Percentiles rank a stretch among this genome's conserved stretches.
phyloP scores from a whole-genome alignment of 2,888 invertebrate genomes.

The Leuctra nigra region DNA sequence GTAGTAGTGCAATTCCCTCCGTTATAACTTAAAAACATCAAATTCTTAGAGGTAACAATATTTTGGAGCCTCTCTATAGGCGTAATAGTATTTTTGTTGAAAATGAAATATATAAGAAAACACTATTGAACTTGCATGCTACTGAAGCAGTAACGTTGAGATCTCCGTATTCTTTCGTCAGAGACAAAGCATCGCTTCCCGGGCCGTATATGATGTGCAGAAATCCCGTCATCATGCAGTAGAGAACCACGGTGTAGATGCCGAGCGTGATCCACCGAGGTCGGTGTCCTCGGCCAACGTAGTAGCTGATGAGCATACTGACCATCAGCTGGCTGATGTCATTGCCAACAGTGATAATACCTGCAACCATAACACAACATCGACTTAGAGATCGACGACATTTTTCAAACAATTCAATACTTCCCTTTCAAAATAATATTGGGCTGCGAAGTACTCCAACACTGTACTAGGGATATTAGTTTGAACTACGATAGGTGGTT shows the following conservation, averaged over 20 bases:
- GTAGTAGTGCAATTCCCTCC: too few species aligned
- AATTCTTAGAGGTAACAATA: too few species aligned
- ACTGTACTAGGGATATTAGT: too few species aligned
- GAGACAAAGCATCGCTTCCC: conserved; percentile 55
- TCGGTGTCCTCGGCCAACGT: conserved; percentile 62
- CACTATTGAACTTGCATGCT: conserved; percentile 15
- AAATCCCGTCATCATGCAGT: conserved; percentile 58
- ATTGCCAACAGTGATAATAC: conserved; percentile 65
- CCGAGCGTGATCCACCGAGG: conserved; percentile 66
- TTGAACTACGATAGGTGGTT: too few species aligned
- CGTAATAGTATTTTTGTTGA: not conserved
- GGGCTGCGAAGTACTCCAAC: too few species aligned
- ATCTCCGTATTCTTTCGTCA: conserved; percentile 53
- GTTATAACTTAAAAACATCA: too few species aligned
- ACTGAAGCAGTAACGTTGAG: conserved; percentile 42
- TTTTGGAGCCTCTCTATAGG: too few species aligned
- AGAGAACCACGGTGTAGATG: conserved; percentile 52
- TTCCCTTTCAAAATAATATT: too few species aligned
- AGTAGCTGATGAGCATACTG: conserved; percentile 59
- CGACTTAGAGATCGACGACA: too few species aligned
- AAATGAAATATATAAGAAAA: not conserved
- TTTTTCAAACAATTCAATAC: too few species aligned
- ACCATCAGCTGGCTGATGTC: conserved; percentile 64
- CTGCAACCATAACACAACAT: too few species aligned
- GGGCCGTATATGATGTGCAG: conserved; percentile 64